These are phyloP conservation scores for Miltochrista miniata DNA, from an alignment of 2,888 invertebrate species.

Conservation along the genomic window DNA sequence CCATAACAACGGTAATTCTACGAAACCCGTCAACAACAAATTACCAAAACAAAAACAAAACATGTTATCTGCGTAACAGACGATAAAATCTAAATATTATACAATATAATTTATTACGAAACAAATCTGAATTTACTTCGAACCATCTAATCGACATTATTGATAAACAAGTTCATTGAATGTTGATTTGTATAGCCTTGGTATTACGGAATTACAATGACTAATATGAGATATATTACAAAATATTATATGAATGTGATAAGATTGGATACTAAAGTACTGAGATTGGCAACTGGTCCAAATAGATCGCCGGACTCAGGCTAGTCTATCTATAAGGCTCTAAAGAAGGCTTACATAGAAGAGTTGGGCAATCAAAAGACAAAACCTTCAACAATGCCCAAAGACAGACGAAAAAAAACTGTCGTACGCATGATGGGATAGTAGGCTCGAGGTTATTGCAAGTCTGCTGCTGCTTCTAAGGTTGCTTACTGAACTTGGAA, in stretches of 20 bases:
- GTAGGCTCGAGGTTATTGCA: too few species aligned
- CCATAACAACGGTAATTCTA: slow-evolving; percentile 5
- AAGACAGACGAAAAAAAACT: too few species aligned
- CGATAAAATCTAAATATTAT: slow-evolving; percentile 13
- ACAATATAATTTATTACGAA: slow-evolving; percentile 7
- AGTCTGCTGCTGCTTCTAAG: too few species aligned
- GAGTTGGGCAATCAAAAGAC: too few species aligned
- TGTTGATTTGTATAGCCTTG: slow-evolving; percentile 28
- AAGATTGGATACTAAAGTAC: too few species aligned
- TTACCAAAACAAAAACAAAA: slow-evolving; percentile 15
- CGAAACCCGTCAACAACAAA: slow-evolving; percentile 12
- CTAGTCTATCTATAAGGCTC: too few species aligned
- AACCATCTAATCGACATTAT: slow-evolving; percentile 28
- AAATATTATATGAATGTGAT: too few species aligned
- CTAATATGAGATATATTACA: not conserved
- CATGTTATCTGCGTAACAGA: slow-evolving; percentile 25
- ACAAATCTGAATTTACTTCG: slow-evolving; percentile 20
- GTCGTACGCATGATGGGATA: too few species aligned
- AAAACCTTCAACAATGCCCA: too few species aligned
- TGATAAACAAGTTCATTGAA: slow-evolving; percentile 37
- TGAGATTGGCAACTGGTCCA: too few species aligned
- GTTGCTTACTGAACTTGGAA: too few species aligned
- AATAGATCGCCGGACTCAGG: not conserved
- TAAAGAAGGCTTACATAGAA: too few species aligned
- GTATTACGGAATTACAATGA: slow-evolving; percentile 12